Conservation (phyloP, 2,113 vertebrate species). For the Coracopsis vasa region DNA sequence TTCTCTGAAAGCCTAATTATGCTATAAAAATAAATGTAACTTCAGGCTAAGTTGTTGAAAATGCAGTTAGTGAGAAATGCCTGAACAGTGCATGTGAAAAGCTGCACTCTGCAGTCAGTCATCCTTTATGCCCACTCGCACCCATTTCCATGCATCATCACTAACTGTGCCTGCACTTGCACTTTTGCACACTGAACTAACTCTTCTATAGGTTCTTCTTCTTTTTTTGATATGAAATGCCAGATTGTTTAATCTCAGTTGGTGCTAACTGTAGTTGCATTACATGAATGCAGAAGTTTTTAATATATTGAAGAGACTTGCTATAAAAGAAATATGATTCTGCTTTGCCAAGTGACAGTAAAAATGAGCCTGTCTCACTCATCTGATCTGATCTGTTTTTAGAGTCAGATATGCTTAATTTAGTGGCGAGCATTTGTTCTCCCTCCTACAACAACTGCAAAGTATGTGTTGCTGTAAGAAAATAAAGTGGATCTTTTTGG, state of each 20-base stretch:
- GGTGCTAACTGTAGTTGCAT: background rate
- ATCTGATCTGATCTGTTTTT: constrained; percentile 13
- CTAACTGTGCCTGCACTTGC: background rate
- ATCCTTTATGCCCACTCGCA: background rate
- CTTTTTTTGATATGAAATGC: background rate
- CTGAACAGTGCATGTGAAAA: background rate
- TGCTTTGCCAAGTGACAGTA: constrained; percentile 19
- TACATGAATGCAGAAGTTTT: background rate
- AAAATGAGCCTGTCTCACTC: constrained; percentile 25
- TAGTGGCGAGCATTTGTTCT: constrained; percentile 48
- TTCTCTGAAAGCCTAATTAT: background rate
- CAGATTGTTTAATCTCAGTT: background rate
- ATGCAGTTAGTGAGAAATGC: background rate
- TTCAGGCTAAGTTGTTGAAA: background rate
- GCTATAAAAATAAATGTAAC: background rate
- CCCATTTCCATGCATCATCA: accelerated
- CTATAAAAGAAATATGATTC: background rate
- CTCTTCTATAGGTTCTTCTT: background rate
- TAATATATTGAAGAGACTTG: background rate
- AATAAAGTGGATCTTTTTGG: background rate
- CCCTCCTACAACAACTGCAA: background rate
- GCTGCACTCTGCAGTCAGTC: background rate
- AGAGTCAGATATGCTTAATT: constrained; percentile 23
- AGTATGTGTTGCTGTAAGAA: background rate
- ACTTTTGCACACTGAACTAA: background rate